Conservation (phyloP, 1,140 invertebrate species). For the Leptonema lineaticorne region DNA sequence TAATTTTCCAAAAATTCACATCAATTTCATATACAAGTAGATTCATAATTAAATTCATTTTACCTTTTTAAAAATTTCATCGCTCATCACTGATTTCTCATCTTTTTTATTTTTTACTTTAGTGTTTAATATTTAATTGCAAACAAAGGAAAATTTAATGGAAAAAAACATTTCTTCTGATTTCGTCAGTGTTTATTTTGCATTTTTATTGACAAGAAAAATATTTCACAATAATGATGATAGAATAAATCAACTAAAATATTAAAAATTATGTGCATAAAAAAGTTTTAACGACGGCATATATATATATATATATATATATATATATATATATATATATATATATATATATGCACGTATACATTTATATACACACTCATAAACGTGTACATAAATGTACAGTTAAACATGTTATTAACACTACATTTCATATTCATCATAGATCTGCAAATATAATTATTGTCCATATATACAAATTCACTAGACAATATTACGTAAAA, state of each 20-base stretch:
- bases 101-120: too few relatives aligned
- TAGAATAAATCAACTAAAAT: slow-evolving; percentile 15
- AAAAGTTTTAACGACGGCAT: not conserved
- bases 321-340: too few relatives aligned
- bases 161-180: not conserved
- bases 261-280: slow-evolving; percentile 9
- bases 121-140: too few relatives aligned
- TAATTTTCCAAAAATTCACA: too few relatives aligned
- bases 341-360: too few relatives aligned
- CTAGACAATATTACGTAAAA: not conserved
- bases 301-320: too few relatives aligned
- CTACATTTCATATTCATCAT: not conserved
- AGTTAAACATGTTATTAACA: not conserved
- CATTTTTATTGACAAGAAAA: slow-evolving; percentile 4
- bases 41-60: too few relatives aligned
- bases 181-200: slow-evolving; percentile 5
- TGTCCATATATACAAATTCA: slow-evolving; percentile 36
- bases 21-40: too few relatives aligned
- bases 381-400: too few relatives aligned
- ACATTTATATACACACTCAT: too few relatives aligned
- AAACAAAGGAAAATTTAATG: not conserved
- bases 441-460: slow-evolving; percentile 6
- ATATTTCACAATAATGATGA: slow-evolving; percentile 7
- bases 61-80: too few relatives aligned
- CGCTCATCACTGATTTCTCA: too few relatives aligned